phyloP scores from a whole-genome alignment of 2,888 invertebrate genomes.

The Erynnis tages region DNA sequence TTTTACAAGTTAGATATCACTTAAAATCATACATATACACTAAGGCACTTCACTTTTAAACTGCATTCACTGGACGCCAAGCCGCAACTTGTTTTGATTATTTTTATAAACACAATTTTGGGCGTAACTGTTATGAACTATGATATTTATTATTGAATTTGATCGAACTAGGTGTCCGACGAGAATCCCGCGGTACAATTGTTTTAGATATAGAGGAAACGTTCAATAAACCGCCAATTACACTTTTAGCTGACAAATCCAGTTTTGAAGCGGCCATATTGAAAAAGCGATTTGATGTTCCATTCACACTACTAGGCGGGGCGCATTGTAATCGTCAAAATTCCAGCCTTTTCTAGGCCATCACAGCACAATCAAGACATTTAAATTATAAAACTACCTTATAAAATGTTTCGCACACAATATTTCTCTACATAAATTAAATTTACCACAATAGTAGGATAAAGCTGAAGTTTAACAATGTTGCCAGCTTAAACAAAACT shows the following conservation, averaged over 20 bases:
- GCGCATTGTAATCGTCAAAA: constrained; percentile 9
- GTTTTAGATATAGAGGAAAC: neutral
- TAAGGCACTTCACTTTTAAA: constrained; percentile 35
- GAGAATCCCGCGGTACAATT: constrained; percentile 6
- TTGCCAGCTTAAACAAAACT: neutral
- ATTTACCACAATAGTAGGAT: neutral
- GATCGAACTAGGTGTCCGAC: constrained; percentile 10
- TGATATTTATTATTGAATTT: neutral
- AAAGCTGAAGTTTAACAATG: neutral
- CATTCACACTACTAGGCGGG: constrained; percentile 11
- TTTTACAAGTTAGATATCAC: constrained; percentile 14
- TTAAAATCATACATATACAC: constrained; percentile 24
- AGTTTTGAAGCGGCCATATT: constrained; percentile 41
- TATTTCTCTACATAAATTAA: constrained; percentile 7
- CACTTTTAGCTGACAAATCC: constrained; percentile 37
- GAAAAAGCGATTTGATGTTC: constrained; percentile 30
- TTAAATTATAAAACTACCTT: neutral
- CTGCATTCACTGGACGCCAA: constrained; percentile 26
- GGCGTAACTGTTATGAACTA: constrained; percentile 1
- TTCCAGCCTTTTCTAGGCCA: constrained; percentile 1
- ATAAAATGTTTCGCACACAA: neutral
- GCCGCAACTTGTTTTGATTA: constrained; percentile 28
- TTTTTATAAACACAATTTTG: constrained; percentile 12
- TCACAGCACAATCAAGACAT: constrained; percentile 1
- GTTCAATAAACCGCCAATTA: constrained; percentile 33